phyloP scores from a whole-genome alignment of 2,888 invertebrate species.

The Chrysina gloriosa region DNA sequence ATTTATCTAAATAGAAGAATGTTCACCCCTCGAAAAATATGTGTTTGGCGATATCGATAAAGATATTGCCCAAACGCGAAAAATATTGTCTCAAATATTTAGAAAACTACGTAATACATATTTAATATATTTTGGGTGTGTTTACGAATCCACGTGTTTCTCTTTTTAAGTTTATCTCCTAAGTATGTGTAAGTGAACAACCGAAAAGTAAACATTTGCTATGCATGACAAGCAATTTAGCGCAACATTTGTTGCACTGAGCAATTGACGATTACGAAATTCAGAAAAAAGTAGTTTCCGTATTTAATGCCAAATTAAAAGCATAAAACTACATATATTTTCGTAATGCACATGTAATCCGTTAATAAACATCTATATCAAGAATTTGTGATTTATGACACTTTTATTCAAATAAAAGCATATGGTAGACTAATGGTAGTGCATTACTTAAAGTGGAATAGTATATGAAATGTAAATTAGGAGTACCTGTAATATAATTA shows the following conservation, averaged over 20 bases:
- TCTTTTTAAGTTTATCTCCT: conserved; percentile 12
- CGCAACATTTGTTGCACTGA: conserved; percentile 1
- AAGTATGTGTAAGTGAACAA: not conserved
- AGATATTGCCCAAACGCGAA: conserved; percentile 48
- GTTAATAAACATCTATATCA: conserved; percentile 1
- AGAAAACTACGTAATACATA: conserved; percentile 10
- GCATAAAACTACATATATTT: conserved; percentile 12
- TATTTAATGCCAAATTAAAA: conserved; percentile 2
- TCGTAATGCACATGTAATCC: conserved; percentile 23
- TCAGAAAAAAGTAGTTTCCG: not conserved
- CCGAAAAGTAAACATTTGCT: not conserved
- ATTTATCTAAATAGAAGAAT: conserved; percentile 60
- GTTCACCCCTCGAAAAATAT: conserved; percentile 53
- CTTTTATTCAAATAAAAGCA: conserved; percentile 26
- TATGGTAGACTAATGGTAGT: conserved; percentile 21
- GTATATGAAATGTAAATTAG: conserved; percentile 3
- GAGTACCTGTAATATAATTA: not conserved
- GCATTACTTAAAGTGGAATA: not conserved
- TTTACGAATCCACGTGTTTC: conserved; percentile 12
- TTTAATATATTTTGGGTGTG: conserved; percentile 21
- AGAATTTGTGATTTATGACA: not conserved
- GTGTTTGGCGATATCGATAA: conserved; percentile 57
- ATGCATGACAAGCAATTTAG: not conserved
- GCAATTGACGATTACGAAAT: not conserved
- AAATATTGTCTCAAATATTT: conserved; percentile 42